Conservation (phyloP, 1,140 invertebrate genomes). For the roundworm (Caenorhabditis elegans) region DNA sequence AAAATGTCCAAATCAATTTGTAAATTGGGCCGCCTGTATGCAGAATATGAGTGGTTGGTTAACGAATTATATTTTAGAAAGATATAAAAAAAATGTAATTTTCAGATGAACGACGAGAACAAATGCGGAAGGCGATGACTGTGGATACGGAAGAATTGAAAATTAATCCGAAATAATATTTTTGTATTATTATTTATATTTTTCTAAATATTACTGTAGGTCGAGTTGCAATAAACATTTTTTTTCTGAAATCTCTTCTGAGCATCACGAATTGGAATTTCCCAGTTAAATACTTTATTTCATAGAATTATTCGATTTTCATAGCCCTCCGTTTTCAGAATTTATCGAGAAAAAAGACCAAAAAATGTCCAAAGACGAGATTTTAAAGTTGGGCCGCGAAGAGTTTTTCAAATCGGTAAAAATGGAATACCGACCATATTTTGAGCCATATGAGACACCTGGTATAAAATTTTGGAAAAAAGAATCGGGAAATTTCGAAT, state of each 20-base stretch:
- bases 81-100: background rate
- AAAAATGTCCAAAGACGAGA: background rate
- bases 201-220: too few species aligned
- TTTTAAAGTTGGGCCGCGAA: background rate
- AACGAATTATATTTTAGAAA: background rate
- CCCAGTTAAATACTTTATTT: background rate
- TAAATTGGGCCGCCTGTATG: slow-evolving; percentile 34
- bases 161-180: background rate
- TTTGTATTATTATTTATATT: background rate
- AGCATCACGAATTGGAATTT: background rate
- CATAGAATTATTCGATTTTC: too few species aligned
- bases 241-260: background rate
- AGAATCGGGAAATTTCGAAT: background rate
- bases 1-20: slow-evolving; percentile 33
- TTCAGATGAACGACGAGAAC: slow-evolving; percentile 30
- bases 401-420: slow-evolving; percentile 9
- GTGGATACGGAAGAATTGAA: background rate
- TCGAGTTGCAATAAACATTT: background rate
- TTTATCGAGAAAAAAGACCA: too few species aligned
- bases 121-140: slow-evolving; percentile 24
- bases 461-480: too few species aligned
- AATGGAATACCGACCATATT: background rate
- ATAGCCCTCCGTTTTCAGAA: too few species aligned
- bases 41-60: slow-evolving; percentile 32
- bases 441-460: background rate